Percentiles rank a stretch among this genome's conserved stretches.
Evolutionary conservation across 2,888 invertebrate species (phyloP).

Genomic region (Amphipyra berbera): DNA sequence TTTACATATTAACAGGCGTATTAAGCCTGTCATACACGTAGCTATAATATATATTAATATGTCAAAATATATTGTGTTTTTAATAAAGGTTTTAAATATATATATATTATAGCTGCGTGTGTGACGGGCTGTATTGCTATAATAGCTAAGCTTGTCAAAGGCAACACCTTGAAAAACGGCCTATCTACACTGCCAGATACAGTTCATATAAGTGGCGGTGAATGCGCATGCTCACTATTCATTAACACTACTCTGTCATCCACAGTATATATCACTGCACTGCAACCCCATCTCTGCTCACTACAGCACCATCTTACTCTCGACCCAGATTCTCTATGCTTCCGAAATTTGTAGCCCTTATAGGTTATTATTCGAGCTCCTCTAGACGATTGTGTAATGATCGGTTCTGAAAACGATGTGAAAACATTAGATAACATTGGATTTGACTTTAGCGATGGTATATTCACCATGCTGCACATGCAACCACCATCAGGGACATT

Average conservation of each 20-base stretch:
- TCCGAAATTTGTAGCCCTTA: conserved; percentile 40
- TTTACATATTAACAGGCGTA: too few relatives aligned
- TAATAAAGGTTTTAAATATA: too few relatives aligned
- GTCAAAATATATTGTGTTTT: too few relatives aligned
- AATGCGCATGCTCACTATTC: conserved; percentile 53
- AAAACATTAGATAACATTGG: not conserved
- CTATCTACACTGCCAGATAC: too few relatives aligned
- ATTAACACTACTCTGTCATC: conserved; percentile 49
- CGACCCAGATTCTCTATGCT: conserved; percentile 14
- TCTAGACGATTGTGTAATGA: conserved; percentile 20
- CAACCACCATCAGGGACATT: too few relatives aligned
- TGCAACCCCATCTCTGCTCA: conserved; percentile 49
- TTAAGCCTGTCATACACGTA: too few relatives aligned
- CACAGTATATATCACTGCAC: conserved; percentile 60
- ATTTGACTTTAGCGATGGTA: not conserved
- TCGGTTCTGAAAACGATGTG: conserved; percentile 12
- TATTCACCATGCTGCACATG: too few relatives aligned
- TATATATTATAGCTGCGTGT: too few relatives aligned
- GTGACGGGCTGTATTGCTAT: too few relatives aligned
- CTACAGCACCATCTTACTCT: conserved; percentile 39
- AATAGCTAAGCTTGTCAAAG: too few relatives aligned
- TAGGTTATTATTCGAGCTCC: conserved; percentile 32
- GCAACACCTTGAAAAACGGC: too few relatives aligned
- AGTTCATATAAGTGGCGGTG: conserved; percentile 2
- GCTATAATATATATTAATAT: too few relatives aligned